Conservation (phyloP, 2,113 vertebrate species). For the Rhinolophus sinicus region DNA sequence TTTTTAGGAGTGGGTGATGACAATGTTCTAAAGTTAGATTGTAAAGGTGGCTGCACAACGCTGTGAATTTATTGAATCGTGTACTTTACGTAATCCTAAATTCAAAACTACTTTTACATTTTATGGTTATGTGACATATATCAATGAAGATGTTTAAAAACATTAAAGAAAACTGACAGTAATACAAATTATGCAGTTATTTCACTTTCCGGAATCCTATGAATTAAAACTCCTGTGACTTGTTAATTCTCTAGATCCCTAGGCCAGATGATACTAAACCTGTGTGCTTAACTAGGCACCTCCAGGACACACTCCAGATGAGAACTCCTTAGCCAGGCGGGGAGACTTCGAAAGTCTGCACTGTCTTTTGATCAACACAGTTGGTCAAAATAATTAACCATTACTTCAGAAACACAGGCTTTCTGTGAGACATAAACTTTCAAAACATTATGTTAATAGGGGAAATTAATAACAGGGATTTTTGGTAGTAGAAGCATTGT, state of each 20-base stretch:
- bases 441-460: neutral
- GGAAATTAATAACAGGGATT: neutral
- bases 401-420: neutral
- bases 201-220: neutral
- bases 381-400: neutral
- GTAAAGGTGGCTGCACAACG: neutral
- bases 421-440: slow-evolving; percentile 5
- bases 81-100: neutral
- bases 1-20: neutral
- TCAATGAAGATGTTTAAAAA: neutral
- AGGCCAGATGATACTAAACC: neutral
- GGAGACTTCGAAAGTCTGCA: neutral
- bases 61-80: neutral
- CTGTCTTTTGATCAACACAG: neutral
- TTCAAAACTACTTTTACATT: neutral
- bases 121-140: neutral
- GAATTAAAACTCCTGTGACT: neutral
- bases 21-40: neutral
- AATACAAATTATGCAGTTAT: neutral
- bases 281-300: neutral
- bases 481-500: neutral
- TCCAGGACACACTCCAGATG: neutral
- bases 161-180: neutral
- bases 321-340: neutral
- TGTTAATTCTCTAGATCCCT: neutral